These are phyloP conservation scores for Cryptophagus acutangulus DNA, from an alignment of 2,888 invertebrate species.

Conservation along the genomic window DNA sequence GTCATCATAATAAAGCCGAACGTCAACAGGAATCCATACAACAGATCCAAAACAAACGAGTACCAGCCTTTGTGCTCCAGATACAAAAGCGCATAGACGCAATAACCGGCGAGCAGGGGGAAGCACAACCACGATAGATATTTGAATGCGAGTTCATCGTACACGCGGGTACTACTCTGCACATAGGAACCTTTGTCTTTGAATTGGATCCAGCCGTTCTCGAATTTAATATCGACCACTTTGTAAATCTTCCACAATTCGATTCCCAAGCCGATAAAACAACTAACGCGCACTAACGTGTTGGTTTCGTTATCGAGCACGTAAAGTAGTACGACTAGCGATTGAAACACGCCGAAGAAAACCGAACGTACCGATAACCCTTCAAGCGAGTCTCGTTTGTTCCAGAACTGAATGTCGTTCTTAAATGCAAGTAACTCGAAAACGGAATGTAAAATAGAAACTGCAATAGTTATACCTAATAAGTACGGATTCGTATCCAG, in stretches of 20 bases:
- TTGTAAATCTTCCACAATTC: constrained; percentile 99
- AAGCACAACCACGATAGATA: constrained; percentile 96
- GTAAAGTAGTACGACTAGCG: constrained; percentile 89
- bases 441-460: constrained; percentile 93
- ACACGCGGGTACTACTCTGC: constrained; percentile 86
- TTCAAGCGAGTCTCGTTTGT: constrained; percentile 92
- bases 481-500: constrained; percentile 96
- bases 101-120: constrained; percentile 89
- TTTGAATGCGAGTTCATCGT: constrained; percentile 92
- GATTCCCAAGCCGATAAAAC: constrained; percentile 90
- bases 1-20: constrained; percentile 99
- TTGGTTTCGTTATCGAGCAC: constrained; percentile 99
- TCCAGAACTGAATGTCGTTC: constrained; percentile 99
- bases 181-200: constrained; percentile 96
- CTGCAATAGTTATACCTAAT: constrained; percentile 81
- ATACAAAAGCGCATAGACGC: constrained; percentile 90
- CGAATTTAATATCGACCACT: constrained; percentile 77
- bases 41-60: constrained; percentile 92
- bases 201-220: constrained; percentile 73
- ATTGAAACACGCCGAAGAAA: constrained; percentile 97
- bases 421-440: constrained; percentile 99
- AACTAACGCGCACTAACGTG: constrained; percentile 89
- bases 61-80: constrained; percentile 99
- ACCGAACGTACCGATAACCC: constrained; percentile 97
- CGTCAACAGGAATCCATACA: constrained; percentile 95